These are phyloP conservation scores for Pelobates cultripes DNA, from an alignment of 2,797 vertebrate species.

Conservation along the genomic window DNA sequence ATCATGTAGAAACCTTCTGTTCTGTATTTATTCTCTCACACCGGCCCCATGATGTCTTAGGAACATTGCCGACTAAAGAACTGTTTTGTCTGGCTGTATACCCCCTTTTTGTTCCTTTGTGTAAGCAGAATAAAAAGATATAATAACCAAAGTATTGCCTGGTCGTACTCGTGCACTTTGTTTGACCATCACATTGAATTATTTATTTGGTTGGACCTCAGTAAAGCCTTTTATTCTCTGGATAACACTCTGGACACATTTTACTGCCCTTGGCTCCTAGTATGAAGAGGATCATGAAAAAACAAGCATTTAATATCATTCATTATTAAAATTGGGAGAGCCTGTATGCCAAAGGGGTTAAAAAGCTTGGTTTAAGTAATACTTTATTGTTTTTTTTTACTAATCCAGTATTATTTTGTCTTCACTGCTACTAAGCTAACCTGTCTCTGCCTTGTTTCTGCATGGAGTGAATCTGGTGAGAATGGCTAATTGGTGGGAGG, in stretches of 20 bases:
- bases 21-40: conserved; percentile 60
- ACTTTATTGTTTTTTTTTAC: no score
- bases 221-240: background rate
- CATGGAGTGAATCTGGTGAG: no score
- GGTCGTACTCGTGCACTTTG: conserved; percentile 37
- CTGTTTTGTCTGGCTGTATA: conserved; percentile 63
- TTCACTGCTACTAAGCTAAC: background rate
- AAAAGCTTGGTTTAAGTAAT: no score
- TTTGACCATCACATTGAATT: conserved; percentile 57
- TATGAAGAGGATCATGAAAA: conserved; percentile 8
- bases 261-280: conserved; percentile 7
- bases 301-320: background rate
- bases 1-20: conserved; percentile 62
- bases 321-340: background rate
- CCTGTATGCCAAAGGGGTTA: background rate
- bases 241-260: background rate
- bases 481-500: no score
- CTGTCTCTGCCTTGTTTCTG: background rate
- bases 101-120: no score
- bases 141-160: conserved; percentile 45
- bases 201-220: conserved; percentile 13
- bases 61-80: conserved; percentile 49
- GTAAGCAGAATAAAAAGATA: background rate
- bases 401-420: background rate
- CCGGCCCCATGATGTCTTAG: conserved; percentile 56